A percentile compares a stretch with the other conserved stretches of the same genome.
Evolutionary conservation across 2,888 invertebrate genomes (phyloP).

Genomic region (Caenorhabditis afra): DNA sequence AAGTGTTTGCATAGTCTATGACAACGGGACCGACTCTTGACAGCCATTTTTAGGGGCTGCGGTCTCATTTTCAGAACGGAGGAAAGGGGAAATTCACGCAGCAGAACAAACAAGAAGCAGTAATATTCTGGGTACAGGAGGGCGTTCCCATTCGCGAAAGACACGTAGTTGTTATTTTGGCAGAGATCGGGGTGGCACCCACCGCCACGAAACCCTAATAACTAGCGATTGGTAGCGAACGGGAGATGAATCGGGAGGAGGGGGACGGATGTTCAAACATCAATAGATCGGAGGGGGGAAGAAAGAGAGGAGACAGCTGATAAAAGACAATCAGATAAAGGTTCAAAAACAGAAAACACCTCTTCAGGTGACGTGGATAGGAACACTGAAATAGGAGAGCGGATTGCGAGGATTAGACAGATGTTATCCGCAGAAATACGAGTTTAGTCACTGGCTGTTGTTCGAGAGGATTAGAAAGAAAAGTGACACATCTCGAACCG

Average conservation of each 20-base stretch:
- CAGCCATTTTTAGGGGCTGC: constrained; percentile 3
- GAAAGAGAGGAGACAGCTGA: constrained; percentile 33
- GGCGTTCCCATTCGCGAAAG: not conserved
- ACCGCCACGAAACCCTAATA: constrained; percentile 18
- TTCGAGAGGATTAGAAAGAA: constrained; percentile 6
- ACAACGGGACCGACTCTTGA: not conserved
- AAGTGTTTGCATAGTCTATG: constrained; percentile 41
- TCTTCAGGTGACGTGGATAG: constrained; percentile 2
- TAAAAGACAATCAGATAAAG: constrained; percentile 32
- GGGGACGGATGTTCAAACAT: constrained; percentile 43
- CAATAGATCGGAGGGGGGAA: constrained; percentile 15
- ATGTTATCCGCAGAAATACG: not conserved
- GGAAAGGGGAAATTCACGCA: not conserved
- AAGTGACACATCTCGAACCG: constrained; percentile 1
- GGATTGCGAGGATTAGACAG: constrained; percentile 9
- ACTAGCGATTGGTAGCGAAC: constrained; percentile 4
- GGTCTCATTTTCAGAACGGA: constrained; percentile 2
- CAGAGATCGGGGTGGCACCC: constrained; percentile 1
- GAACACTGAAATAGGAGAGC: constrained; percentile 9
- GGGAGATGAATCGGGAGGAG: constrained; percentile 8
- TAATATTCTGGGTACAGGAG: constrained; percentile 2
- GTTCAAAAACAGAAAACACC: constrained; percentile 35
- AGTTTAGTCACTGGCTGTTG: constrained; percentile 8
- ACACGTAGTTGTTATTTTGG: not conserved
- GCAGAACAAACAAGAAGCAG: not conserved